Percentiles rank a stretch among this genome's conserved stretches.
Evolutionary conservation across 2,888 invertebrate genomes (phyloP).

Genomic region (Leptopilina syphax): DNA sequence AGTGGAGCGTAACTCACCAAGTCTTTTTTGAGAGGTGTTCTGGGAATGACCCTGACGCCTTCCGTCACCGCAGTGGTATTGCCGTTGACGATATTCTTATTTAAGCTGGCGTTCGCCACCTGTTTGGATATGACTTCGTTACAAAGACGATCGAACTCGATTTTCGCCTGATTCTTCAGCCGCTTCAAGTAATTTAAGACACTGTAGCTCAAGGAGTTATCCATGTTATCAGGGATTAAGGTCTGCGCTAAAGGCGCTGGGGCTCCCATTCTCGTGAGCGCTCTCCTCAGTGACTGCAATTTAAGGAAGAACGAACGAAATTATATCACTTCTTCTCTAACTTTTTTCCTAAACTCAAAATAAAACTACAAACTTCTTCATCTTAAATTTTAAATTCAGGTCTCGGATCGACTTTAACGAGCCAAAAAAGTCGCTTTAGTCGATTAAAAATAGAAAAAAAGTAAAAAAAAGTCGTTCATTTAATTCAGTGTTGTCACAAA

Average conservation of each 20-base stretch:
- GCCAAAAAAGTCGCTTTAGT: too few relatives aligned
- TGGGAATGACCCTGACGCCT: conserved; percentile 86
- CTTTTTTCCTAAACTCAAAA: too few relatives aligned
- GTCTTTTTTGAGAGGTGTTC: conserved; percentile 87
- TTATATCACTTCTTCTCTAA: too few relatives aligned
- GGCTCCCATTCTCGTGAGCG: conserved; percentile 93
- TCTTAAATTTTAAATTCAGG: too few relatives aligned
- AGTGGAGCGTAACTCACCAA: conserved; percentile 78
- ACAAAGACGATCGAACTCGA: conserved; percentile 92
- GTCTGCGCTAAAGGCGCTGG: conserved; percentile 89
- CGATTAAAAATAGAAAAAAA: too few relatives aligned
- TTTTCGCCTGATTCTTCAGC: conserved; percentile 95
- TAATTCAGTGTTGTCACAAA: too few relatives aligned
- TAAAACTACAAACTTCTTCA: too few relatives aligned
- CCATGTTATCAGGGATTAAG: conserved; percentile 93
- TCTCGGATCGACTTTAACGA: too few relatives aligned
- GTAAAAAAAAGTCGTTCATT: too few relatives aligned
- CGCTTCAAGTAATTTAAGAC: conserved; percentile 96
- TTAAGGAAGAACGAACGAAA: conserved; percentile 33
- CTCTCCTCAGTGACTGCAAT: conserved; percentile 90
- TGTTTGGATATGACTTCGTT: conserved; percentile 86
- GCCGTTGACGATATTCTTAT: conserved; percentile 70
- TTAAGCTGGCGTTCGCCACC: conserved; percentile 70
- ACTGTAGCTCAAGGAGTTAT: conserved; percentile 94
- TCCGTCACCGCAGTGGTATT: conserved; percentile 81